Conservation (phyloP, 2,888 invertebrate genomes). For the Antheraea assamensis region DNA sequence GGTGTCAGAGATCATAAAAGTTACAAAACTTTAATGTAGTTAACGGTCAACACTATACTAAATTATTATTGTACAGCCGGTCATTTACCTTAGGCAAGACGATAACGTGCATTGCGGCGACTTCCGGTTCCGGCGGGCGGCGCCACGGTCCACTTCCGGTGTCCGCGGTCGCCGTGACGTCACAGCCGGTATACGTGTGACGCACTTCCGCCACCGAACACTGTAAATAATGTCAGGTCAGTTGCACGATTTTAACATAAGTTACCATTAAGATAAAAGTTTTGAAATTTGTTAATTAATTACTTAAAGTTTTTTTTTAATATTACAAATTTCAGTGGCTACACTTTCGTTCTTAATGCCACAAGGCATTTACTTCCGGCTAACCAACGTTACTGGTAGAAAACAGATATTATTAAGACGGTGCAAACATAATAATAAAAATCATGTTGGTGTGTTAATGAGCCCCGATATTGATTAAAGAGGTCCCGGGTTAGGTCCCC, state of each 20-base stretch:
- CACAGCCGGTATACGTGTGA: conserved; percentile 66
- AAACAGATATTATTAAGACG: no score
- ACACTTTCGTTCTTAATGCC: no score
- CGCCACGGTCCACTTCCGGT: conserved; percentile 70
- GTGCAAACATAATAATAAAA: no score
- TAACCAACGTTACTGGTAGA: no score
- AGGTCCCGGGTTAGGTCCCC: no score
- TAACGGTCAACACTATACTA: not conserved
- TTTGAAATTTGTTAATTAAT: no score
- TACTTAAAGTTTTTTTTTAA: no score
- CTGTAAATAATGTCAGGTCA: conserved; percentile 41
- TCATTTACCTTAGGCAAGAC: conserved; percentile 66
- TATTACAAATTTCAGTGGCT: no score
- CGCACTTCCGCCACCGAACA: conserved; percentile 64
- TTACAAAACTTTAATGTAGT: not conserved
- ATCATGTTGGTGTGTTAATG: no score
- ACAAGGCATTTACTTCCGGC: no score
- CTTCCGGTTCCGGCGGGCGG: conserved; percentile 72
- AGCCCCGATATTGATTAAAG: no score
- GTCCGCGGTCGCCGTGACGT: conserved; percentile 64
- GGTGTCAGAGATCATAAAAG: no score
- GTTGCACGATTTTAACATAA: conserved; percentile 24
- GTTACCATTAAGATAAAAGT: not conserved
- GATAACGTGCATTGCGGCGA: conserved; percentile 63
- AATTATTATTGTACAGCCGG: conserved; percentile 41